A percentile compares a stretch with the other conserved stretches of the same genome.
phyloP scores from a whole-genome alignment of 2,888 invertebrate genomes.

The Caradrina kadenii region DNA sequence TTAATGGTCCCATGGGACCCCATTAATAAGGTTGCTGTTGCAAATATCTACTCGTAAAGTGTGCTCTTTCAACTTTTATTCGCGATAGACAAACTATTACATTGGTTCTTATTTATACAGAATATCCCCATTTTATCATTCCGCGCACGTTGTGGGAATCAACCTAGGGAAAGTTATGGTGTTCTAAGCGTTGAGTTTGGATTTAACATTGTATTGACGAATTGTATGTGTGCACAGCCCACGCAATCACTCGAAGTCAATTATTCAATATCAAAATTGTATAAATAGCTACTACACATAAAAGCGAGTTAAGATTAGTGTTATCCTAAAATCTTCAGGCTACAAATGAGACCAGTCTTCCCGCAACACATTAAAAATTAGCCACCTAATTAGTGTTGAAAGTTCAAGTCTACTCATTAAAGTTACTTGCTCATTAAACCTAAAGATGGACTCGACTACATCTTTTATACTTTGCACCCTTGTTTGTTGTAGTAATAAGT shows the following conservation, averaged over 20 bases:
- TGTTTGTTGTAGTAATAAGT: background rate
- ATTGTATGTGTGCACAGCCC: background rate
- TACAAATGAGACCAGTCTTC: background rate
- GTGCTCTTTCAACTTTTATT: background rate
- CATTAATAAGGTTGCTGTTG: too few relatives aligned
- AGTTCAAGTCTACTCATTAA: conserved; percentile 28
- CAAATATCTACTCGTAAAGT: too few relatives aligned
- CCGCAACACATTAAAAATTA: conserved; percentile 13
- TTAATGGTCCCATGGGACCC: too few relatives aligned
- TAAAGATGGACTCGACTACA: background rate
- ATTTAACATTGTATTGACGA: conserved; percentile 5
- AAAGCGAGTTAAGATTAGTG: background rate
- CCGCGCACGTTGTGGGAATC: conserved; percentile 25
- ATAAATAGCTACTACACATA: too few relatives aligned
- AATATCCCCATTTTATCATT: conserved; percentile 20
- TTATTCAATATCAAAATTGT: too few relatives aligned
- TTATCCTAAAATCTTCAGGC: background rate
- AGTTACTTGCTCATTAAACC: conserved; percentile 26
- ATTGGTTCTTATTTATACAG: background rate
- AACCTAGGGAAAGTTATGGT: conserved; percentile 22
- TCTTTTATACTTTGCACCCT: background rate
- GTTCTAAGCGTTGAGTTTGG: conserved; percentile 1
- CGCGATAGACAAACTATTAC: too few relatives aligned
- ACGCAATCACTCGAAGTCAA: too few relatives aligned
- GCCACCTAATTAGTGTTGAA: conserved; percentile 19